Base-by-base conservation (phyloP, 2,888 invertebrate genomes). In the Pecten maximus region DNA sequence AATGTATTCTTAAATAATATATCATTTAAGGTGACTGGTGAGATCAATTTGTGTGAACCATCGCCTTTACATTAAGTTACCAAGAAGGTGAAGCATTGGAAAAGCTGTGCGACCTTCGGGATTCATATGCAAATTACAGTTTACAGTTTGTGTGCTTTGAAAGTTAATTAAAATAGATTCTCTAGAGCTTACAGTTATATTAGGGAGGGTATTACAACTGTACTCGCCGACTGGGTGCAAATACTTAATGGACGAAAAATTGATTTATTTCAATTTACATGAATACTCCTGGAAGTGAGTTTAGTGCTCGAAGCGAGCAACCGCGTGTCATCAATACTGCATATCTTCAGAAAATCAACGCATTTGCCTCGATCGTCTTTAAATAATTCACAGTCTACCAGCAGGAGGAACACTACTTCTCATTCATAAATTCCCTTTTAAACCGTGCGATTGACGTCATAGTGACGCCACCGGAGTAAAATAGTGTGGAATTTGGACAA, bases 381-480 rank as follows among this genome's bases (percentile, higher is more conserved):
- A 74, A 74, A 74, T 74, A 74, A 74, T 74, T 74, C 35, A 74
- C 35, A 74, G 28, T 6, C 35, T 74, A 4, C 10, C 74, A 23
- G 74, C 35, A 8, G 28, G 35, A 74, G 35, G 35, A 74, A 28
- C 10, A 3, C 28, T 74, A 28, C 6, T 74, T 35, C 10, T 23
- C 74, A 74, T 74, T 74, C 28, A 74, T 74, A 74, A 74, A 74
- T 35, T 74, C 35, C 23, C 74, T 74, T 54, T 54, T 28, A 74
- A 35, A 28, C 12, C 28, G 74, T 74, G 74, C 10, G 8, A 74
- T 74, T 74, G 74, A 74, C 74, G 74, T 74, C 74, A 74, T 19
- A 35, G 74, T 74, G 74, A 74, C 74, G 74, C 35, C 74, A 74
- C 35, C 2, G 19, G 28, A 28, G 35, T 28, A 35, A 28, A 35